These are phyloP conservation scores for Pedicia rivosa DNA, from an alignment of 2,888 invertebrate genomes.

Conservation along the genomic window DNA sequence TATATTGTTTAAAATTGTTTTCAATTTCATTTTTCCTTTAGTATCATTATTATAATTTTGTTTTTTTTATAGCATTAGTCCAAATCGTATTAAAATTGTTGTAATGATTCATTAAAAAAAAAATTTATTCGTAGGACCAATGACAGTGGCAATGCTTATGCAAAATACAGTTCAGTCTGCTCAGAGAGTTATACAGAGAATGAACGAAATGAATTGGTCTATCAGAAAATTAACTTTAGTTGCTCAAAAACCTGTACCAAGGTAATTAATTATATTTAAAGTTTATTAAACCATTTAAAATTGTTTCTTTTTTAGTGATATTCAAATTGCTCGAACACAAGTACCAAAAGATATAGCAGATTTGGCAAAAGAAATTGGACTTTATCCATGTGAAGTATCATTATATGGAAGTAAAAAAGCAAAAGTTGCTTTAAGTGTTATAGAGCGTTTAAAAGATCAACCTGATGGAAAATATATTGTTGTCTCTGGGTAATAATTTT, in stretches of 20 bases:
- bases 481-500: constrained; percentile 75
- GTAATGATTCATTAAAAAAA: too few relatives aligned
- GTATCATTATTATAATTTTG: too few relatives aligned
- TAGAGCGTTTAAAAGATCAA: constrained; percentile 53
- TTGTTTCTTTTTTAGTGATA: constrained; percentile 46
- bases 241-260: constrained; percentile 62
- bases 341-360: constrained; percentile 65
- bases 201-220: constrained; percentile 47
- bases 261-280: constrained; percentile 32
- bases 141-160: constrained; percentile 99
- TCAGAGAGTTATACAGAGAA: constrained; percentile 38
- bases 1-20: too few relatives aligned
- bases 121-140: too few relatives aligned
- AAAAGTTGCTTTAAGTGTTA: constrained; percentile 69
- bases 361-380: constrained; percentile 71
- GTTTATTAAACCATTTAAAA: neutral
- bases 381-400: constrained; percentile 65
- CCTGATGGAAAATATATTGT: constrained; percentile 83
- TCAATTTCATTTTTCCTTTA: too few relatives aligned
- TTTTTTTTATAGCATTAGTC: too few relatives aligned
- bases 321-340: constrained; percentile 76
- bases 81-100: too few relatives aligned
- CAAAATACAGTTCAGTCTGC: constrained; percentile 85
- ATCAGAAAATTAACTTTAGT: constrained; percentile 49
- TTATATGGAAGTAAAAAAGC: constrained; percentile 90